A percentile compares a stretch with the other conserved stretches of the same genome.
These are phyloP conservation scores for Pomatostomus ruficeps DNA, from an alignment of 2,113 vertebrate genomes.

Conservation along the genomic window DNA sequence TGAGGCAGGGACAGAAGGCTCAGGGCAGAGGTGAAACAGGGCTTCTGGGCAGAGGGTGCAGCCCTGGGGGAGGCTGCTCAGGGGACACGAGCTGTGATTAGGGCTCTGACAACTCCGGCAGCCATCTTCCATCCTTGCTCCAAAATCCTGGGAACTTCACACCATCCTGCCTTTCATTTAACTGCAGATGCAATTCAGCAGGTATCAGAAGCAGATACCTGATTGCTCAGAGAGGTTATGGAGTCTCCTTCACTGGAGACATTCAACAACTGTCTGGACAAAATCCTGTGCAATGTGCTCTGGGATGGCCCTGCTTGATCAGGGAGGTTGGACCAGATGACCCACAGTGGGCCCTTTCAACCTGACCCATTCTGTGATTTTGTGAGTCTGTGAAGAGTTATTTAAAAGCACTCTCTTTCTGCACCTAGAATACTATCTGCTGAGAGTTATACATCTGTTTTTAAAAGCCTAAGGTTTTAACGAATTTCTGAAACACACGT, in stretches of 20 bases:
- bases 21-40: not conserved
- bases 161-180: not conserved
- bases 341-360: not conserved
- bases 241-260: not conserved
- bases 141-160: not conserved
- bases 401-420: not conserved
- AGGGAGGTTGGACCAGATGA: not conserved
- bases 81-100: not conserved
- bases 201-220: not conserved
- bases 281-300: rapidly evolving
- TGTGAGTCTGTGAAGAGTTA: not conserved
- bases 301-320: not conserved
- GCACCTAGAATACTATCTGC: not conserved
- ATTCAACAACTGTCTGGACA: not conserved
- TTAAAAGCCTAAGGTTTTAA: not conserved
- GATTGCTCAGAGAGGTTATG: not conserved
- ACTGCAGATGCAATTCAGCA: not conserved
- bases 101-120: not conserved
- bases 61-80: not conserved
- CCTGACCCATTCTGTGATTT: not conserved
- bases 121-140: rapidly evolving
- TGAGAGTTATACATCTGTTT: not conserved
- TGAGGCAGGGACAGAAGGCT: not conserved
- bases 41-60: not conserved
- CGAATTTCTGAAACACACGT: not conserved